Conservation (phyloP, 2,113 vertebrate genomes). For the Dissostichus mawsoni region DNA sequence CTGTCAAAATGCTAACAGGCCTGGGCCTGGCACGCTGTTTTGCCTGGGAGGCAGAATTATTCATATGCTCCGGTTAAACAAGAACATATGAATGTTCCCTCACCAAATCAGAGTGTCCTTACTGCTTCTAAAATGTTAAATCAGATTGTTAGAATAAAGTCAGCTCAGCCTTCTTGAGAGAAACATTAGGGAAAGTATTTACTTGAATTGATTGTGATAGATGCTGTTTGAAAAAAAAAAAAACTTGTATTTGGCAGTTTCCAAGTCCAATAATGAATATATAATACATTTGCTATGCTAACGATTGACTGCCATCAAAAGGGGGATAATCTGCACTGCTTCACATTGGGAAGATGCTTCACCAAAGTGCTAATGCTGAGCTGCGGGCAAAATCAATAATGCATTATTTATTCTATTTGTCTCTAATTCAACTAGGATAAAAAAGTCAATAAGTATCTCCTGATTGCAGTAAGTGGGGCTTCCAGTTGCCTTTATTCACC, state of each 20-base stretch:
- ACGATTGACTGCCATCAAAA: conserved; percentile 43
- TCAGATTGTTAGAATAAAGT: background rate
- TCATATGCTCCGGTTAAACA: conserved; percentile 53
- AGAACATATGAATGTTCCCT: conserved; percentile 17
- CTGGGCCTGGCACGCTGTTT: conserved; percentile 57
- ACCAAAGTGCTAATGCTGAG: conserved; percentile 16
- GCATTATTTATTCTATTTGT: conserved; percentile 69
- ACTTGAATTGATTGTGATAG: conserved; percentile 1
- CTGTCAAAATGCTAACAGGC: conserved; percentile 71
- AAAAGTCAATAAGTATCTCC: conserved; percentile 42
- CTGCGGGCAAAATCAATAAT: conserved; percentile 54
- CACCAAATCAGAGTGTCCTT: conserved; percentile 22
- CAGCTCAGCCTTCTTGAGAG: conserved; percentile 26
- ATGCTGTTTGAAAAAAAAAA: conserved; percentile 26
- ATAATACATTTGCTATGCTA: background rate
- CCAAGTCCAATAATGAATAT: conserved; percentile 4
- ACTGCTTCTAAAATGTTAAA: conserved; percentile 11
- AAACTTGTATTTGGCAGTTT: conserved; percentile 1
- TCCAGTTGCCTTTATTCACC: conserved; percentile 43
- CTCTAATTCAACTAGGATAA: conserved; percentile 45
- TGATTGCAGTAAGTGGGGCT: conserved; percentile 56
- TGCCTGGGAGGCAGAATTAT: conserved; percentile 50
- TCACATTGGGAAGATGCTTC: background rate
- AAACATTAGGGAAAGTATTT: conserved; percentile 31
- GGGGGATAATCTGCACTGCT: conserved; percentile 2